Evolutionary conservation across 64 coral and sea anemone species (phyloP).

Genomic region (Anthopleura sola): DNA sequence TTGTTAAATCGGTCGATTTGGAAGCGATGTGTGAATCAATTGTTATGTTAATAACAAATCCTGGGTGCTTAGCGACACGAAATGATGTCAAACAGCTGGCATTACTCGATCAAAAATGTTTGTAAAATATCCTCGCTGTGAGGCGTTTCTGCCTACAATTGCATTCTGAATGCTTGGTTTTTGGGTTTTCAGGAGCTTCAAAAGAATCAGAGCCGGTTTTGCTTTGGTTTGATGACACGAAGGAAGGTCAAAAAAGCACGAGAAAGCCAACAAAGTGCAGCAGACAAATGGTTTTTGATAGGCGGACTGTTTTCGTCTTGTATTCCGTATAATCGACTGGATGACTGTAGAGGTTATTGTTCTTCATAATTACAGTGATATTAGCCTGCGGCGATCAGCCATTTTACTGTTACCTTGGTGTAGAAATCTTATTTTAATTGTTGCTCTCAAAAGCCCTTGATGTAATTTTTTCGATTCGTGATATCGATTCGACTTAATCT

Average conservation of each 20-base stretch:
- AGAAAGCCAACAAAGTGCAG: background rate
- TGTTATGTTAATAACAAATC: background rate
- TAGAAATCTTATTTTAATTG: background rate
- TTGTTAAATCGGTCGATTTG: background rate
- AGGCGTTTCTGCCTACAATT: background rate
- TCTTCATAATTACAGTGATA: background rate
- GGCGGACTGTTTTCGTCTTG: background rate
- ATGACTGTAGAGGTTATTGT: background rate
- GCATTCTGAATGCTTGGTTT: background rate
- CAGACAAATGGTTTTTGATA: background rate
- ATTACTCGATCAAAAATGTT: background rate
- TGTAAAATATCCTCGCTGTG: background rate
- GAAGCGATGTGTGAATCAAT: background rate
- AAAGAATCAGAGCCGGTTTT: background rate
- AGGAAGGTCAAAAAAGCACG: background rate
- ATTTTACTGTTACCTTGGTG: background rate
- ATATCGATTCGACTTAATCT: background rate
- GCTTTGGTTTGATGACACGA: background rate
- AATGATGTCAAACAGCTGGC: constrained; percentile 7
- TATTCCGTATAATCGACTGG: background rate
- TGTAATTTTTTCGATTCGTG: background rate
- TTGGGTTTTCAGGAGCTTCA: background rate
- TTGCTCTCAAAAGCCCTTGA: background rate
- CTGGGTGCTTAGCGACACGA: constrained; percentile 7
- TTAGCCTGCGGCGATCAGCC: background rate